phyloP scores from a whole-genome alignment of 2,113 vertebrate genomes.

The Atrichornis clamosus region DNA sequence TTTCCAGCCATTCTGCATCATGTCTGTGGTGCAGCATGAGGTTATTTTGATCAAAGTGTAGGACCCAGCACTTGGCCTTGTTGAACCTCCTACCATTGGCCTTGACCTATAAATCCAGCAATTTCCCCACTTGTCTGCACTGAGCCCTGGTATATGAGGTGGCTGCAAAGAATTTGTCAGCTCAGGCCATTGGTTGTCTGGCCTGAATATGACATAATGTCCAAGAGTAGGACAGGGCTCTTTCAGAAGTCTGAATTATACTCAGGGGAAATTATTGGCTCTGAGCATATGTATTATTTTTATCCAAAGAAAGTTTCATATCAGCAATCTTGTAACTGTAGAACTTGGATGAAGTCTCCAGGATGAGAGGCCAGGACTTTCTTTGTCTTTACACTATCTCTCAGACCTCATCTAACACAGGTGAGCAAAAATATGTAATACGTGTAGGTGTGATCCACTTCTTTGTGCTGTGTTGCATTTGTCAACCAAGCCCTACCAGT shows the following conservation, averaged over 20 bases:
- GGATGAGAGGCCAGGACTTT: background rate
- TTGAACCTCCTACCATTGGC: background rate
- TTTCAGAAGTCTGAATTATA: background rate
- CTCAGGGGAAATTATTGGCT: background rate
- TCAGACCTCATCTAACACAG: background rate
- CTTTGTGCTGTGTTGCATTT: background rate
- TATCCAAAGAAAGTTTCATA: background rate
- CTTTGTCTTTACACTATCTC: background rate
- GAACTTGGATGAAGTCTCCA: background rate
- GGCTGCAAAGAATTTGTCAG: background rate
- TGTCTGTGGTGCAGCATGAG: background rate
- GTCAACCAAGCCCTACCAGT: background rate
- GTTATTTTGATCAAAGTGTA: background rate
- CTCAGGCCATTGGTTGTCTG: background rate
- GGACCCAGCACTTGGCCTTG: background rate
- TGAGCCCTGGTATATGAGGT: background rate
- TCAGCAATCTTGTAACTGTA: background rate
- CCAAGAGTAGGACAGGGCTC: background rate
- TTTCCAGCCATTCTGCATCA: background rate
- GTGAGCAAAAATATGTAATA: background rate
- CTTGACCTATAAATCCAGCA: background rate
- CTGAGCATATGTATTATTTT: background rate
- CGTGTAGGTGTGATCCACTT: fast-evolving
- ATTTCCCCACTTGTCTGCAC: background rate
- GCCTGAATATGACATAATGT: background rate